phyloP scores from a whole-genome alignment of 2,113 vertebrate species.

The Plectropomus leopardus region DNA sequence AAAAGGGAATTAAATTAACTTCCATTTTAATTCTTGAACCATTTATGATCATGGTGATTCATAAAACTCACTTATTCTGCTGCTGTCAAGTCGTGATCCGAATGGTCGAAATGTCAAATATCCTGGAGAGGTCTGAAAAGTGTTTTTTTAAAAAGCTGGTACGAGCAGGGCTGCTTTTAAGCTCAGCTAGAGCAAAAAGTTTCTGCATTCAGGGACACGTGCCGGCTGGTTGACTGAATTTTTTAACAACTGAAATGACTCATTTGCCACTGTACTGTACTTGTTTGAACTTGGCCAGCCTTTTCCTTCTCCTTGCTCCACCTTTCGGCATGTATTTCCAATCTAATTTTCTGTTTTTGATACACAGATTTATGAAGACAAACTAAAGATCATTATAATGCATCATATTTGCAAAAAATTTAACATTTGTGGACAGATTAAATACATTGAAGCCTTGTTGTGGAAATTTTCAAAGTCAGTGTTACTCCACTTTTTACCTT shows the following conservation, averaged over 20 bases:
- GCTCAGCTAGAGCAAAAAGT: neutral
- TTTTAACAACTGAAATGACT: neutral
- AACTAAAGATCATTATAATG: neutral
- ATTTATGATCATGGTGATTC: neutral
- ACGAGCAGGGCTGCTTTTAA: neutral
- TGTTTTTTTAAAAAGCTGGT: neutral
- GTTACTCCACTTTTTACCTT: neutral
- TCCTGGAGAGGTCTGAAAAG: neutral
- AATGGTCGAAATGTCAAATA: neutral
- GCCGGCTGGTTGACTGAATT: neutral
- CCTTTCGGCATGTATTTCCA: neutral
- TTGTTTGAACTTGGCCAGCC: constrained; percentile 24
- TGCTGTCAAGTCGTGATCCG: neutral
- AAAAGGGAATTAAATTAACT: neutral
- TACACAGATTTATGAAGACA: neutral
- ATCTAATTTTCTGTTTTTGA: neutral
- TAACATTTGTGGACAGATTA: neutral
- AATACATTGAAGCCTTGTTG: neutral
- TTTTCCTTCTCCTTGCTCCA: neutral
- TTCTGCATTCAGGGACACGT: neutral
- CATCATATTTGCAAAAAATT: neutral
- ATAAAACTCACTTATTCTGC: neutral
- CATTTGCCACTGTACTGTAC: neutral
- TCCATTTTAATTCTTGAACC: neutral
- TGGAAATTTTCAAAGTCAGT: neutral